Base-by-base conservation (phyloP, 2,113 vertebrate genomes). In the Hypanus sabinus region DNA sequence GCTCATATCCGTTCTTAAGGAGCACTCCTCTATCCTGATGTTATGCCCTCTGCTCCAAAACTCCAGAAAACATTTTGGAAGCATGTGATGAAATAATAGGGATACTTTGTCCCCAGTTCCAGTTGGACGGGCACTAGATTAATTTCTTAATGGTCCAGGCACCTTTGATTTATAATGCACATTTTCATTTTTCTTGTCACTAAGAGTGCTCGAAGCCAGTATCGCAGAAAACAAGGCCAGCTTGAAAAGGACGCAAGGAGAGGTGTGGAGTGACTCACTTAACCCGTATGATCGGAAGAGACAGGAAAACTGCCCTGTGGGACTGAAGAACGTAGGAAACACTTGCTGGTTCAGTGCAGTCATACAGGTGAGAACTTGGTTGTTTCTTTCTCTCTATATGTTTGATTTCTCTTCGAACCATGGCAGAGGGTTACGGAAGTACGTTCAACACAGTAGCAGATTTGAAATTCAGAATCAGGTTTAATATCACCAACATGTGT, bases 281-380 rank as follows among this genome's bases (percentile, higher is more conserved):
- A 99, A 99, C 95, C 99, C 99, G 10, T 97, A 99, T 0, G 98
- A 99, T 95, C 97, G 98, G 93, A 99, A 99, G 96, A 97, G 99
- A 94, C 97, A 97, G 96, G 98, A 98, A 94, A 98, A 95, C 96
- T 98, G 97, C 94, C 98, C 98, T 0, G 98, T 99, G 46, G 99
- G 99, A 5, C 96, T 99, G 95, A 99, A 99, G 97, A 99, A 99
- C 94, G 99, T 99, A 93, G 99, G 99, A 95, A 99, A 99, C 95
- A 99, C 99, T 0, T 99, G 99, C 96, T 99, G 99, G 99, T 99
- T 99, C 96, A 99, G 99, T 95, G 99, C 99, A 65, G 99, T 99
- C 94, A 99, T 99, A 96, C 99, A 99, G 98, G 99, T 99, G 96
- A 97, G 96, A 12, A 0, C 0, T 0, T 1, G 33, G 20, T 65